Conservation (phyloP, 2,113 vertebrate species). For the Rousettus leschenaultii region DNA sequence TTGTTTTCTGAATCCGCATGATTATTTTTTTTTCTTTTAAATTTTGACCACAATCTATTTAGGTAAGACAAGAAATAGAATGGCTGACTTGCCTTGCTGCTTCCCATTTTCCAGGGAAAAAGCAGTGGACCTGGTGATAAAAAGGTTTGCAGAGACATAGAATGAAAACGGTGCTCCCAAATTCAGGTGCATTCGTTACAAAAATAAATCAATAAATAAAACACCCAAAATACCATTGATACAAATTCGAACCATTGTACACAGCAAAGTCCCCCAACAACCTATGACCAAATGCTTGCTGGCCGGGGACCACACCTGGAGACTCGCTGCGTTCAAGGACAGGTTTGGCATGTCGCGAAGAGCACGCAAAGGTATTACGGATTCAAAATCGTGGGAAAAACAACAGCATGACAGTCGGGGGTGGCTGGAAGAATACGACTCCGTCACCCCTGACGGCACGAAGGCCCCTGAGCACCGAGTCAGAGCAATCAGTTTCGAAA, state of each 20-base stretch:
- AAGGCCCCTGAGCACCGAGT: not conserved
- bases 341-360: not conserved
- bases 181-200: not conserved
- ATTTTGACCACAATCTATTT: not conserved
- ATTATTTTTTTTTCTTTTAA: not conserved
- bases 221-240: not conserved
- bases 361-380: not conserved
- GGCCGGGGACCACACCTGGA: not conserved
- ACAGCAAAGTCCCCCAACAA: not conserved
- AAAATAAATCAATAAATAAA: not conserved
- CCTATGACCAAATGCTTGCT: too few relatives aligned
- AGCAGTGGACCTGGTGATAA: not conserved
- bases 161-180: not conserved
- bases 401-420: not conserved
- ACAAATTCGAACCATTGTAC: not conserved
- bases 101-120: not conserved
- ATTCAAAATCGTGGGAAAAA: not conserved
- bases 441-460: not conserved
- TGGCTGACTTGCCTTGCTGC: not conserved
- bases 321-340: not conserved
- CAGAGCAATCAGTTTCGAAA: not conserved
- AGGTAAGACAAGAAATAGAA: not conserved
- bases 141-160: not conserved
- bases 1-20: not conserved
- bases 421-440: not conserved